These are phyloP conservation scores for Panthera tigris DNA, from an alignment of 2,113 vertebrate genomes.

Conservation along the genomic window DNA sequence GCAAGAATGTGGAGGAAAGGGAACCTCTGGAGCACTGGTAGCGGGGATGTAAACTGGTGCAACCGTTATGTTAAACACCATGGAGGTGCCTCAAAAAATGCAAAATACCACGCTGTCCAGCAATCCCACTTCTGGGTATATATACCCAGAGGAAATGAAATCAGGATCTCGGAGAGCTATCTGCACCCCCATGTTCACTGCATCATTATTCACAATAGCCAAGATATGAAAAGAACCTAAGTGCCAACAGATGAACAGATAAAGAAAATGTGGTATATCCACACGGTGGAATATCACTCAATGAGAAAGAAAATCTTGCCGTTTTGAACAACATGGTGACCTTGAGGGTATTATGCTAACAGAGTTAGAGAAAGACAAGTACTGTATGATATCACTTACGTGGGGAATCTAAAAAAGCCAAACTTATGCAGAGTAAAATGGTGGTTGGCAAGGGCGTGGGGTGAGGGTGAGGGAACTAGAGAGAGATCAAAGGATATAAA, in stretches of 20 bases:
- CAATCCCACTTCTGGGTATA: neutral
- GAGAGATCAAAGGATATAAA: neutral
- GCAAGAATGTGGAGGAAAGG: neutral
- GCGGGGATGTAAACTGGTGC: neutral
- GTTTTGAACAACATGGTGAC: neutral
- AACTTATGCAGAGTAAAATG: neutral
- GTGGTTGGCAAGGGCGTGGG: neutral
- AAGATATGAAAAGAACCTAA: neutral
- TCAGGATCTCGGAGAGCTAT: neutral
- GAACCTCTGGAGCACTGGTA: neutral
- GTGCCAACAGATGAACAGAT: neutral
- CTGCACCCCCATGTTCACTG: neutral
- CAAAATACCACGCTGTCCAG: neutral
- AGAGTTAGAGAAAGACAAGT: neutral
- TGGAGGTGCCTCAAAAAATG: neutral
- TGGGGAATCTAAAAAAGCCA: neutral
- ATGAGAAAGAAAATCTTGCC: neutral
- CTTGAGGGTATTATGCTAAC: neutral
- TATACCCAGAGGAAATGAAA: neutral
- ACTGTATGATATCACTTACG: neutral
- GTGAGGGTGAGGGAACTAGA: neutral
- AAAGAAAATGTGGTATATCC: neutral
- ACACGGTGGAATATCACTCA: neutral
- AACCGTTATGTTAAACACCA: neutral
- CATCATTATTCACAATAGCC: neutral